Evolutionary conservation across 2,888 invertebrate species (phyloP).

Genomic region (Euphydryas editha): DNA sequence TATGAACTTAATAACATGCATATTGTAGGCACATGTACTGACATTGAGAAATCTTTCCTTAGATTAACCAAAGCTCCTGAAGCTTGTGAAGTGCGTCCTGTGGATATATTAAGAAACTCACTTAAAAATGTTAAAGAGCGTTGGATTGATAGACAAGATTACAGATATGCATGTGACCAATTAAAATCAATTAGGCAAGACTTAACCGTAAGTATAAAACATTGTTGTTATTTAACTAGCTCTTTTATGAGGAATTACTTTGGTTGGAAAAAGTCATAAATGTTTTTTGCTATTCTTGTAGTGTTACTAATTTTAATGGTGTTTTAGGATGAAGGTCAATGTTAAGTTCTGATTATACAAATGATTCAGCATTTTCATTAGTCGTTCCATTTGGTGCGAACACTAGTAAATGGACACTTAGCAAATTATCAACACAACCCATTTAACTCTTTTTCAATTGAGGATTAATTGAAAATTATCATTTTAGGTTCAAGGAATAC

Average conservation of each 20-base stretch:
- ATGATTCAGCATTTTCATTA: too few relatives aligned
- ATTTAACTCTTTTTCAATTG: neutral
- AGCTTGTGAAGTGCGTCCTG: slow-evolving; percentile 95
- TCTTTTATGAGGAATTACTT: too few relatives aligned
- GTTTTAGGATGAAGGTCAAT: too few relatives aligned
- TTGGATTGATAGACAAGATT: slow-evolving; percentile 96
- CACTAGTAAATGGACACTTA: neutral
- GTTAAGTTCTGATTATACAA: too few relatives aligned
- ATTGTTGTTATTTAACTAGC: neutral
- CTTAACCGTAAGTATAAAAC: slow-evolving; percentile 90
- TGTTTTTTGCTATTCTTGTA: too few relatives aligned
- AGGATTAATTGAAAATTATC: neutral
- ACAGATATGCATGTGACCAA: slow-evolving; percentile 98
- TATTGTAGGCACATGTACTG: slow-evolving; percentile 96
- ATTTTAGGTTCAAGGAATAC: slow-evolving; percentile 95
- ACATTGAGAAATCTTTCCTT: slow-evolving; percentile 98
- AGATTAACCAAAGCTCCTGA: slow-evolving; percentile 98
- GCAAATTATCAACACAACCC: neutral
- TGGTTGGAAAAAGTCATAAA: too few relatives aligned
- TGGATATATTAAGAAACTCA: slow-evolving; percentile 91
- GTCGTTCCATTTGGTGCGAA: neutral
- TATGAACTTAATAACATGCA: slow-evolving; percentile 94
- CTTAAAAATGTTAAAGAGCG: slow-evolving; percentile 95
- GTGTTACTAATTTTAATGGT: too few relatives aligned
- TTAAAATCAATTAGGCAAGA: slow-evolving; percentile 99